Conservation (phyloP, 64 coral and sea anemone species). For the Montipora cactus region DNA sequence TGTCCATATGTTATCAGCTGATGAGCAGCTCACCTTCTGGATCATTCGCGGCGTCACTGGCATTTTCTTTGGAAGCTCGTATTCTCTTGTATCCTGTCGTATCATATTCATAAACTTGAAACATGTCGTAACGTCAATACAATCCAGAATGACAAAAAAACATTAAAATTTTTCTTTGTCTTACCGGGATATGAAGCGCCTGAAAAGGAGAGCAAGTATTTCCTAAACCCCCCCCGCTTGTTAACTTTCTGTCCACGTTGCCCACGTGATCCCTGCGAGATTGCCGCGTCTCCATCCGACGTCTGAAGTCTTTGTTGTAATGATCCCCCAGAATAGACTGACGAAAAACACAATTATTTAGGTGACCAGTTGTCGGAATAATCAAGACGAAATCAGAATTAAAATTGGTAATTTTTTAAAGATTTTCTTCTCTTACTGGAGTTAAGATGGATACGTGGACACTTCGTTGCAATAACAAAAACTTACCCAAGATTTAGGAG, state of each 20-base stretch:
- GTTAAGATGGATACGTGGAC: no score
- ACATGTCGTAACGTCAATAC: no score
- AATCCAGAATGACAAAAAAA: not conserved
- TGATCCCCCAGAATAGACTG: slow-evolving; percentile 92
- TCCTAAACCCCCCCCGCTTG: slow-evolving; percentile 70
- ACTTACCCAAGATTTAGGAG: slow-evolving; percentile 79
- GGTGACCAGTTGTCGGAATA: not conserved
- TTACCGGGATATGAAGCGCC: slow-evolving; percentile 88
- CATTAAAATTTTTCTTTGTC: not conserved
- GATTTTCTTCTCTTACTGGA: no score
- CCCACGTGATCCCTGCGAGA: slow-evolving; percentile 85
- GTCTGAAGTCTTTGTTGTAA: slow-evolving; percentile 92
- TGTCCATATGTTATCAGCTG: slow-evolving; percentile 62
- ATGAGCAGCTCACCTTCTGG: slow-evolving; percentile 39
- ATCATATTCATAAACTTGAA: not conserved
- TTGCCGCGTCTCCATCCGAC: slow-evolving; percentile 88
- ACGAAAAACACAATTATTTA: not conserved
- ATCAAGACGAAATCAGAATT: not conserved
- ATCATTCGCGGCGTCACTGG: slow-evolving; percentile 80
- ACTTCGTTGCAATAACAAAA: no score
- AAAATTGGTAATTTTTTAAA: no score
- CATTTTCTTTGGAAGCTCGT: slow-evolving; percentile 75
- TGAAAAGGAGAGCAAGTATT: slow-evolving; percentile 91
- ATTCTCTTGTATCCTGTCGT: slow-evolving; percentile 71
- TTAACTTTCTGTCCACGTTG: slow-evolving; percentile 79